These are phyloP conservation scores for Ditula angustiorana DNA, from an alignment of 2,888 invertebrate species.

Conservation along the genomic window DNA sequence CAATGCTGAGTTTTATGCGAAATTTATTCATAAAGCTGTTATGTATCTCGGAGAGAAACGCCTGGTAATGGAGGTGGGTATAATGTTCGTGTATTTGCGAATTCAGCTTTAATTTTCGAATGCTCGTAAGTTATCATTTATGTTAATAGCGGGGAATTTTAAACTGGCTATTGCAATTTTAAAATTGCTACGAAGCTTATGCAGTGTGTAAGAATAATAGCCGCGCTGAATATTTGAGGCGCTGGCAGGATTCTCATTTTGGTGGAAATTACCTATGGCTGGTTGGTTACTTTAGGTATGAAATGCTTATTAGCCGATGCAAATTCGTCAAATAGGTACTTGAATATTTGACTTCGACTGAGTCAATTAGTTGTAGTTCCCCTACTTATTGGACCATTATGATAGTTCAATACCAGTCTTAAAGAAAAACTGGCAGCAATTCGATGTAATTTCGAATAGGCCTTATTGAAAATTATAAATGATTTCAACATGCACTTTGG, in stretches of 20 bases:
- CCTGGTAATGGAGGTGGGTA: slow-evolving; percentile 73
- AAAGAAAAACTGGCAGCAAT: too few species aligned
- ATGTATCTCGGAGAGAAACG: slow-evolving; percentile 83
- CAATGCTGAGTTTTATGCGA: slow-evolving; percentile 84
- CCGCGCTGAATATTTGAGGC: slow-evolving; percentile 17
- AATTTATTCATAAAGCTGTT: slow-evolving; percentile 86
- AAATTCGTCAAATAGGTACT: too few species aligned
- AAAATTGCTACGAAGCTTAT: slow-evolving; percentile 27
- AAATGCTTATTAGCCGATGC: too few species aligned
- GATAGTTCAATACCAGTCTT: too few species aligned
- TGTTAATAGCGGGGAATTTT: slow-evolving; percentile 62
- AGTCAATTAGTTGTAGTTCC: too few species aligned
- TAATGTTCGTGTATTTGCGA: slow-evolving; percentile 74
- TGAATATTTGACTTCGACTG: too few species aligned
- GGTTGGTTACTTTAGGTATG: too few species aligned
- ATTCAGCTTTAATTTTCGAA: slow-evolving; percentile 74
- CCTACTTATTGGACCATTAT: too few species aligned
- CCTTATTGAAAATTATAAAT: too few species aligned
- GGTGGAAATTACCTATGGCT: neutral
- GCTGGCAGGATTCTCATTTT: slow-evolving; percentile 6
- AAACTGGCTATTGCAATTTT: slow-evolving; percentile 44
- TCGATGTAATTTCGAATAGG: too few species aligned
- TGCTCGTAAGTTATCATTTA: slow-evolving; percentile 69
- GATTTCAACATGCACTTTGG: too few species aligned
- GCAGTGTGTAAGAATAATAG: slow-evolving; percentile 23